phyloP scores from a whole-genome alignment of 2,888 invertebrate species.

The Synanthedon vespiformis region DNA sequence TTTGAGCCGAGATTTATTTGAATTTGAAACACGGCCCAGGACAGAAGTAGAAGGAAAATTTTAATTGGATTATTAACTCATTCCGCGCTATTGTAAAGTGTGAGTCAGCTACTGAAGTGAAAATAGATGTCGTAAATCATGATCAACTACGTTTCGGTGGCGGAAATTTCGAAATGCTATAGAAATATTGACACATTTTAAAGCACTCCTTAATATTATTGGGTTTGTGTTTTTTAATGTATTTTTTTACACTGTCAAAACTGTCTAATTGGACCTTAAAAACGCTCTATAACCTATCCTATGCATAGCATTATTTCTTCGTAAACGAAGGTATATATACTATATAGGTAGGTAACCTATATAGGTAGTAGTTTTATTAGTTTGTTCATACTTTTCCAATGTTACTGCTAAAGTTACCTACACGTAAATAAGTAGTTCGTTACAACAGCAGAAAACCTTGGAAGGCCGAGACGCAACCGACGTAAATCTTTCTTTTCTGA shows the following conservation, averaged over 20 bases:
- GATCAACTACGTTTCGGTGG: conserved; percentile 24
- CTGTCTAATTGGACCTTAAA: too few relatives aligned
- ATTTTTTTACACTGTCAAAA: too few relatives aligned
- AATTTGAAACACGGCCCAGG: conserved; percentile 61
- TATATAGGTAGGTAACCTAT: too few relatives aligned
- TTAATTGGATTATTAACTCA: conserved; percentile 67
- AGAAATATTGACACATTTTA: too few relatives aligned
- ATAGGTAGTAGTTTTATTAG: neutral
- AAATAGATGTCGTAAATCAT: conserved; percentile 26
- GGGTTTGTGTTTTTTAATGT: too few relatives aligned
- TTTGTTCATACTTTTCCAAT: neutral
- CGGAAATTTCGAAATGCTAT: conserved; percentile 16
- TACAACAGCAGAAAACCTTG: conserved; percentile 4
- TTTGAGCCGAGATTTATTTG: conserved; percentile 62
- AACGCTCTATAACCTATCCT: too few relatives aligned
- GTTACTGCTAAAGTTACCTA: neutral
- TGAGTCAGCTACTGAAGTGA: conserved; percentile 34
- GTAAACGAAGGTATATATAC: too few relatives aligned
- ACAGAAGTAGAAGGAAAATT: conserved; percentile 56
- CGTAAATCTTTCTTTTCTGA: conserved; percentile 54
- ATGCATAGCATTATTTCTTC: too few relatives aligned
- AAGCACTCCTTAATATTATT: too few relatives aligned
- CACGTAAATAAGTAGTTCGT: neutral
- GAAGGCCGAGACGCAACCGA: conserved; percentile 38
- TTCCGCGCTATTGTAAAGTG: conserved; percentile 27